Evolutionary conservation across 2,888 invertebrate species (phyloP).

Genomic region (Linnaemya vulpina): DNA sequence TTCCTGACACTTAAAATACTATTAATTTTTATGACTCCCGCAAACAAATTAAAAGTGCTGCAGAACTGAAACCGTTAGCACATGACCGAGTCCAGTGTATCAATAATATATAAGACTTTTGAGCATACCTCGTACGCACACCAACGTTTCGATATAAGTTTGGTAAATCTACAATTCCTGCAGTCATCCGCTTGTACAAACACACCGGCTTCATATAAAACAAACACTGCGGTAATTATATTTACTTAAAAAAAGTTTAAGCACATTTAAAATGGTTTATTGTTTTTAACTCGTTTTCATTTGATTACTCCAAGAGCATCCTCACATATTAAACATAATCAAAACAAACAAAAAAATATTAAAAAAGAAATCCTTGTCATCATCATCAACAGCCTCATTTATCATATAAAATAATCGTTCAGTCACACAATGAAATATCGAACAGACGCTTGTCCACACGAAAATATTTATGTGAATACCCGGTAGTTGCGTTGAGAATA

Average conservation of each 20-base stretch:
- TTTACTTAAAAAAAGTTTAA: constrained; percentile 65
- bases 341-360: neutral
- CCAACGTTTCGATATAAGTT: too few species aligned
- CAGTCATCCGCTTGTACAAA: neutral
- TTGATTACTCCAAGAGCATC: constrained; percentile 47
- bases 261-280: constrained; percentile 60
- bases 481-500: neutral
- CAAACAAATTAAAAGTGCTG: too few species aligned
- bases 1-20: too few species aligned
- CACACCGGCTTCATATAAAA: constrained; percentile 6
- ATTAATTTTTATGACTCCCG: too few species aligned
- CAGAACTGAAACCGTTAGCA: too few species aligned
- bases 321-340: constrained; percentile 34
- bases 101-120: too few species aligned
- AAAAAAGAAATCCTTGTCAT: constrained; percentile 12
- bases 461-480: neutral
- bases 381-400: constrained; percentile 37
- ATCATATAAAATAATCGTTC: constrained; percentile 26
- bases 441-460: neutral
- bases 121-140: too few species aligned
- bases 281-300: constrained; percentile 9
- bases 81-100: too few species aligned
- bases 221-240: constrained; percentile 60
- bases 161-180: neutral
- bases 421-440: neutral